Base-by-base conservation (phyloP, 2,113 vertebrate species). In the Platichthys flesus region DNA sequence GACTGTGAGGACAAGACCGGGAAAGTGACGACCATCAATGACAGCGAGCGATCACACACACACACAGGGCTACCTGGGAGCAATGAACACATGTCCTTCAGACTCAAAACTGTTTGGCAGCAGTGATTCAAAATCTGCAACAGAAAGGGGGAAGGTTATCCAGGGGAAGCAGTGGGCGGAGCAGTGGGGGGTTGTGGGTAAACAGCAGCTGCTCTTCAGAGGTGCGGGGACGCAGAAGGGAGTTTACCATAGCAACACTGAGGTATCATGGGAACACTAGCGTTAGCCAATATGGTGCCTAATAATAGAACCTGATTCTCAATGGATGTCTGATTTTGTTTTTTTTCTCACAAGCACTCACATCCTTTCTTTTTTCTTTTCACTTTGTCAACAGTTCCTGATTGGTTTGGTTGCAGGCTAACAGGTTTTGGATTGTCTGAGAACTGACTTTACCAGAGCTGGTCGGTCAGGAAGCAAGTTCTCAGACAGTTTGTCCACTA, bases 121-220 rank as follows among this genome's bases (percentile, higher is more conserved):
- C 96, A 99, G 96, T 95, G 96, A 98, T 94, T 99, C 98, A 98
- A 99, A 99, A 99, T 99, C 97, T 99, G 98, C 96, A 99, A 99
- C 96, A 98, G 97, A 98, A 98, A 99, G 89, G 96, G 96, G 96
- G 94, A 95, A 96, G 93, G 96, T 99, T 99, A 98, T 96, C 96
- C 72, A 91, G 96, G 91, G 90, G 90, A 90, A 90, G 94, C 83
- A 74, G 85, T 77, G 81, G 81, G 90, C 86, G 86, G 91, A 87
- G 81, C 78, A 88, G 91, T 74, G 91, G 91, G 85, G 85, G 88
- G 88, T 87, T 58, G 87, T 89, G 88, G 83, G 86, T 83, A 82
- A 89, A 93, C 89, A 90, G 92, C 91, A 89, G 92, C 91, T 91
- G 92, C 90, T 94, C 93, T 93, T 94, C 93, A 93, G 87, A 88